phyloP scores from a whole-genome alignment of 2,797 vertebrate species.

The Limosa lapponica region DNA sequence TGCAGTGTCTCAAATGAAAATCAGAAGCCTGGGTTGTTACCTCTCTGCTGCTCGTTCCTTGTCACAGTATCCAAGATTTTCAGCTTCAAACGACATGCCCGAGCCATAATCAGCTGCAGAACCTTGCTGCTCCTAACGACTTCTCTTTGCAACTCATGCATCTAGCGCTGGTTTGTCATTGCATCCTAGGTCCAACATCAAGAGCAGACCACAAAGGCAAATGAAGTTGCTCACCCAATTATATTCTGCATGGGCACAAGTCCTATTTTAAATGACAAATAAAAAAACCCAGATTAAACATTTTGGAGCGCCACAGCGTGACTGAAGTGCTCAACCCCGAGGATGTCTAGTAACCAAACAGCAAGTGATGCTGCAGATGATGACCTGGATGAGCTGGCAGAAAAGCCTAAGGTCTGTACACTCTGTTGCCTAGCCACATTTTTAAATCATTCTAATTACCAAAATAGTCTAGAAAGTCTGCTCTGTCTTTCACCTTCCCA shows the following conservation, averaged over 20 bases:
- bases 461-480: slow-evolving; percentile 27
- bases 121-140: not conserved
- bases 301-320: not conserved
- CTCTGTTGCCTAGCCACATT: not conserved
- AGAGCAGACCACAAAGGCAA: not conserved
- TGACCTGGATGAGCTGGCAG: slow-evolving; percentile 20
- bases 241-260: not conserved
- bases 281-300: not conserved
- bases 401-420: not conserved
- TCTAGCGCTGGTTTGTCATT: not conserved
- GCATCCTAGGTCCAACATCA: not conserved
- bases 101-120: not conserved
- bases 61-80: not conserved
- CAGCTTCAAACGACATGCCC: not conserved
- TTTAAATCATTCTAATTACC: slow-evolving; percentile 18
- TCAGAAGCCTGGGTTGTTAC: not conserved
- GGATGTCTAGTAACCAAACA: not conserved
- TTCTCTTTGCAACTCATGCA: not conserved
- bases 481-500: slow-evolving; percentile 34
- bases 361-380: not conserved
- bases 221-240: not conserved
- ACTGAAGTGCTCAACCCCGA: not conserved
- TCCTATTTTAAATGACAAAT: not conserved
- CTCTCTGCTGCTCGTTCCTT: not conserved
- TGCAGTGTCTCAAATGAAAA: not conserved